Evolutionary conservation across 2,797 vertebrate species (phyloP).

Genomic region (Lycodopsis pacificus): DNA sequence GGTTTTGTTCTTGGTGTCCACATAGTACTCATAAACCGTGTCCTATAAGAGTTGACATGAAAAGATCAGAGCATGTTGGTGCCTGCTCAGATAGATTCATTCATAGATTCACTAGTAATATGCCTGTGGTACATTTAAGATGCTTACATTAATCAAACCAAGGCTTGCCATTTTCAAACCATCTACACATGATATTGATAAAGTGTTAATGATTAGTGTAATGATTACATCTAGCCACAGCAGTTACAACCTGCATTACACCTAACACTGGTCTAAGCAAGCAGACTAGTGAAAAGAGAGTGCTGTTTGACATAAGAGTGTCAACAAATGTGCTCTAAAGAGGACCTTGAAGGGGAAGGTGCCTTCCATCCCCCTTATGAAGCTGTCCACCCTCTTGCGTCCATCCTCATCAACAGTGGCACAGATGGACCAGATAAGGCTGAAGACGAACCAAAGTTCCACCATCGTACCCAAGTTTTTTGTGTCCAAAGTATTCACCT

Average conservation of each 20-base stretch:
- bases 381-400: conserved; percentile 86
- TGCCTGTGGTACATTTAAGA: neutral
- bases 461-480: conserved; percentile 62
- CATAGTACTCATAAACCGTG: conserved; percentile 91
- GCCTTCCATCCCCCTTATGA: conserved; percentile 84
- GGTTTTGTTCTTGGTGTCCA: conserved; percentile 87
- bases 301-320: neutral
- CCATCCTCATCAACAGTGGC: conserved; percentile 88
- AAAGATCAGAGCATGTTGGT: neutral
- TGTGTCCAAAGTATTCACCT: conserved; percentile 62
- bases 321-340: neutral
- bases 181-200: neutral
- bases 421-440: conserved; percentile 89
- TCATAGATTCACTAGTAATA: neutral
- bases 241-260: neutral
- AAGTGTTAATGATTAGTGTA: neutral
- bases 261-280: neutral
- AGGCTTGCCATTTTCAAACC: neutral
- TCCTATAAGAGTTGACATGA: conserved; percentile 79
- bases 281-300: neutral
- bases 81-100: neutral
- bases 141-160: neutral
- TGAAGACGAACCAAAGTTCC: conserved; percentile 86
- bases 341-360: conserved; percentile 79
- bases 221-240: neutral